Conservation (phyloP, 23 tunicate species). For the Trididemnum clinides region DNA sequence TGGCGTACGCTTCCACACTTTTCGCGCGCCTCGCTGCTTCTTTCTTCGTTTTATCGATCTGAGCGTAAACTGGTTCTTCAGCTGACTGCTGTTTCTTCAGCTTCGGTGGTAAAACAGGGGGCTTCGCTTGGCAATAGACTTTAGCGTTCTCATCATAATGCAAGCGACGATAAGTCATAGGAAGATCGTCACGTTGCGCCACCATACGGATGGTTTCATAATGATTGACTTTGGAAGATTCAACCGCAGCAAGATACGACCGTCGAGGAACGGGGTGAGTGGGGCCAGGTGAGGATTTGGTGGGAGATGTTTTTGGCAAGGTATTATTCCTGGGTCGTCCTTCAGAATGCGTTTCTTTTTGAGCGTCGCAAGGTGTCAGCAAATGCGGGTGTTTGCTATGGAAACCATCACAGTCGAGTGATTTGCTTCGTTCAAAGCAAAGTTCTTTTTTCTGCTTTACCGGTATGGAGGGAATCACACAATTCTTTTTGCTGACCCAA, state of each 20-base stretch:
- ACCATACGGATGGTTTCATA: not conserved
- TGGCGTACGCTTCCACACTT: not conserved
- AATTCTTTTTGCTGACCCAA: slow-evolving; percentile 28
- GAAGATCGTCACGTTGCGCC: not conserved
- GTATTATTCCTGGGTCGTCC: not conserved
- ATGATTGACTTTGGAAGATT: slow-evolving; percentile 17
- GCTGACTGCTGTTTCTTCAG: not conserved
- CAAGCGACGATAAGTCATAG: slow-evolving; percentile 6
- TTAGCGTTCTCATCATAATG: slow-evolving; percentile 27
- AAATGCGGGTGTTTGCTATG: not conserved
- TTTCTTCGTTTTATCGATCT: slow-evolving; percentile 62
- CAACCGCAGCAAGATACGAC: slow-evolving; percentile 75
- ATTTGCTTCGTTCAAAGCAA: slow-evolving; percentile 34
- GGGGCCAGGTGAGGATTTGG: not conserved
- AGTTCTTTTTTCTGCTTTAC: not conserved
- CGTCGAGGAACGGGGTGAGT: slow-evolving; percentile 65
- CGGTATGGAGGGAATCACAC: slow-evolving; percentile 49
- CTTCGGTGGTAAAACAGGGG: slow-evolving; percentile 53
- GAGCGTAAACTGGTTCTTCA: slow-evolving; percentile 49
- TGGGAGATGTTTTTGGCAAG: not conserved
- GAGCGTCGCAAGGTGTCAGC: not conserved
- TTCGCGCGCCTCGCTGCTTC: not conserved
- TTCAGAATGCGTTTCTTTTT: no score
- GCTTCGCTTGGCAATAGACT: slow-evolving; percentile 40
- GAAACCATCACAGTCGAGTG: slow-evolving; percentile 29